Base-by-base conservation (phyloP, 2,888 invertebrate genomes). In the Linnaemya vulpina region DNA sequence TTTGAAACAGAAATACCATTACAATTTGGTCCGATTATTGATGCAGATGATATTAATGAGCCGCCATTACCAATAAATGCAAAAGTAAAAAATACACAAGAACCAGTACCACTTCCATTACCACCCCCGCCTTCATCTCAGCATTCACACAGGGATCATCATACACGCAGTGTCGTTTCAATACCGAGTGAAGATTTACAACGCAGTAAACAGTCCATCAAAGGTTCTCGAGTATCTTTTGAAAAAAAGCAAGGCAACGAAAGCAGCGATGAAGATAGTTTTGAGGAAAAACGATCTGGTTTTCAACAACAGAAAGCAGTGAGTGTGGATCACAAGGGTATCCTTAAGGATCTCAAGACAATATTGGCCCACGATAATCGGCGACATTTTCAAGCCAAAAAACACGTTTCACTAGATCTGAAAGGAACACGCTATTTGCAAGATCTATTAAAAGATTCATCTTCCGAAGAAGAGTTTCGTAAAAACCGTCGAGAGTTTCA, bases 291-390 rank as follows among this genome's bases (percentile, higher is more conserved):
- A n/a, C 90, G 93, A 22, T 89, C 90, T 43, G 91, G 92, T 9
- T 93, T 91, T 87, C 93, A 93, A 82, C 91, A 92, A 83, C 91
- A 91, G 79, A 92, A 92, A 88, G 91, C 92, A 62, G 89, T 91
- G n/a, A 92, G 93, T 86, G 90, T 91, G 11, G 93, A 93, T 84
- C 92, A 92, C 86, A 93, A 91, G 87, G 92, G 93, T 71, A 93
- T 93, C 65, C 88, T 93, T 43, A 92, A 93, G 91, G 93, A 93
- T 86, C 87, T 93, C 55, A 90, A 90, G 68, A 89, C 91, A 67
- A 91, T 92, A 75, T 88, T 92, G 67, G 92, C 91, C 73, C 90
- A 89, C 84, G 92, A 92, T 60, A 92, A 92, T 88, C 91, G 93
- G 0, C 89, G 90, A 2, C 91, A 91, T 83, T 93, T 92, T 87